Conservation (phyloP, 2,888 invertebrate genomes). For the Eueremaeus valkanovi region DNA sequence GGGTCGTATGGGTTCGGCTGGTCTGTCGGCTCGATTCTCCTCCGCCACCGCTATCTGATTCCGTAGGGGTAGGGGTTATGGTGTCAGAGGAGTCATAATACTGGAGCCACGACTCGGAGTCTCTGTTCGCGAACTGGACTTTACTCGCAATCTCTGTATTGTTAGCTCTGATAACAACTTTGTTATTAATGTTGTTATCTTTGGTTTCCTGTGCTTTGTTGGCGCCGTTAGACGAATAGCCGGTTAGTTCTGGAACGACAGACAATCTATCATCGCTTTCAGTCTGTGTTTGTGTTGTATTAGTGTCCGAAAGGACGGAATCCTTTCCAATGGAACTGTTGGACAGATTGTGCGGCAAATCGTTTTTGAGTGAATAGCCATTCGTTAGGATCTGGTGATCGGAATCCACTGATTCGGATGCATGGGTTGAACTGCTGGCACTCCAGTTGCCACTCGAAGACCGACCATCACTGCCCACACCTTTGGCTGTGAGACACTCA, state of each 20-base stretch:
- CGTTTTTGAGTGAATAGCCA: conserved; percentile 54
- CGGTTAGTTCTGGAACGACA: background rate
- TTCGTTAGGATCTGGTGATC: conserved; percentile 51
- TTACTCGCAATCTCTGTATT: background rate
- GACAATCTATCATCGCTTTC: conserved; percentile 3
- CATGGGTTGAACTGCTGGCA: conserved; percentile 64
- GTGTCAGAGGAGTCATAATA: conserved; percentile 35
- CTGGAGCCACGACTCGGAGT: conserved; percentile 42
- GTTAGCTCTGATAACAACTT: conserved; percentile 28
- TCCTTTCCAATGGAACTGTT: conserved; percentile 53
- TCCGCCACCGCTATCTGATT: background rate
- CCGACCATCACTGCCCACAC: conserved; percentile 55
- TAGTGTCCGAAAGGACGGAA: conserved; percentile 49
- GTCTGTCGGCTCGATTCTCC: no score
- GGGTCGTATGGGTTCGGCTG: background rate
- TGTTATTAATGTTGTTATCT: background rate
- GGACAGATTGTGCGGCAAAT: conserved; percentile 46
- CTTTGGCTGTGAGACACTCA: conserved; percentile 52
- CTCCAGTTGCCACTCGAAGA: conserved; percentile 94
- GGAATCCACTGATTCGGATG: conserved; percentile 57
- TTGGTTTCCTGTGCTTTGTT: background rate
- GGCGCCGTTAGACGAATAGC: background rate
- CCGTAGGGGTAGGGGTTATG: conserved; percentile 31
- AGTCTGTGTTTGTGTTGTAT: conserved; percentile 20
- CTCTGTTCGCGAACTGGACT: conserved; percentile 38